Evolutionary conservation across 2,113 vertebrate genomes (phyloP).

Genomic region (Tachysurus fulvidraco): DNA sequence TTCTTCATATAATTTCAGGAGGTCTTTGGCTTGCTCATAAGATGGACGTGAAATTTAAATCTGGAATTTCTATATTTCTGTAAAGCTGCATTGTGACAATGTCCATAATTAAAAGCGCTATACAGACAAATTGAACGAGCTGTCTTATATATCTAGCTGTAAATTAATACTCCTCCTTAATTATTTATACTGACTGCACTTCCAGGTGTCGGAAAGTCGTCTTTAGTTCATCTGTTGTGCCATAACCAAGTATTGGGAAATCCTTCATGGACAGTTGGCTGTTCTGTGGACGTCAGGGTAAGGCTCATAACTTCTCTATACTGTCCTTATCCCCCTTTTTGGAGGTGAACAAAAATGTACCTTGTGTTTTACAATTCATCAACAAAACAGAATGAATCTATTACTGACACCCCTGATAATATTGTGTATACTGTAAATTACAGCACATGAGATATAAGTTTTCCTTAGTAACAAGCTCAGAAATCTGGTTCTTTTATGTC

Average conservation of each 20-base stretch:
- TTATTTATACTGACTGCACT: not conserved
- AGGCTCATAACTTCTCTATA: constrained; percentile 29
- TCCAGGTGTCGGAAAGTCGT: constrained; percentile 94
- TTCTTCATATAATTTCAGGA: too few species aligned
- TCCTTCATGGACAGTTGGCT: constrained; percentile 97
- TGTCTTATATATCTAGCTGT: not conserved
- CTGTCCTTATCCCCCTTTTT: not conserved
- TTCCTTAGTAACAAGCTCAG: not conserved
- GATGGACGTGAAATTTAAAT: too few species aligned
- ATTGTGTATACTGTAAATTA: not conserved
- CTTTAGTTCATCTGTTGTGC: constrained; percentile 92
- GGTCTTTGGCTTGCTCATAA: too few species aligned
- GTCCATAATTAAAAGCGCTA: too few species aligned
- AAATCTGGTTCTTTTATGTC: not conserved
- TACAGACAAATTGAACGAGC: too few species aligned
- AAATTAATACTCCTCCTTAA: not conserved
- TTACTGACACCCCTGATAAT: not conserved
- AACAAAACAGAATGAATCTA: not conserved
- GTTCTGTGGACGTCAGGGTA: constrained; percentile 97
- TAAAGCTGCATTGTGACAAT: too few species aligned
- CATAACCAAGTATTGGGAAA: constrained; percentile 95
- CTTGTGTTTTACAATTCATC: not conserved
- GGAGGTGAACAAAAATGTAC: not conserved
- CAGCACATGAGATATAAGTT: not conserved
- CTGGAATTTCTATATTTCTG: too few species aligned